phyloP scores from a whole-genome alignment of 2,797 vertebrate genomes.

The Spondyliosoma cantharus region DNA sequence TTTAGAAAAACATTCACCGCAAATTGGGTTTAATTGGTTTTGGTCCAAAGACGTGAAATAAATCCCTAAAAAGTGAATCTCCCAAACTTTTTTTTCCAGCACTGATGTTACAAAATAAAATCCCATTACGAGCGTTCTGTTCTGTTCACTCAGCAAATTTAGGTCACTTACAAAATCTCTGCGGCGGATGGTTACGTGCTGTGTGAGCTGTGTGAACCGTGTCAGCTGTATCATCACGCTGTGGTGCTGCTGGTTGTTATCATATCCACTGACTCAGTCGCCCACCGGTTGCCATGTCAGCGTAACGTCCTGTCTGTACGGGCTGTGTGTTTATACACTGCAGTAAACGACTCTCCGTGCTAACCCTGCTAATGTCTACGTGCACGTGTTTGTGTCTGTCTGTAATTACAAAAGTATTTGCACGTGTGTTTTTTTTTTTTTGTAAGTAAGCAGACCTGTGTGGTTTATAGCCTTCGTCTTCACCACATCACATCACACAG shows the following conservation, averaged over 20 bases:
- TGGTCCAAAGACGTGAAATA: background rate
- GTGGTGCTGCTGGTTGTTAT: constrained; percentile 37
- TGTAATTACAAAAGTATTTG: constrained; percentile 50
- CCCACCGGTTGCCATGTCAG: constrained; percentile 46
- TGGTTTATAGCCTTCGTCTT: constrained; percentile 24
- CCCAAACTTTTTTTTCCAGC: background rate
- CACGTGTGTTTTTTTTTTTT: constrained; percentile 38
- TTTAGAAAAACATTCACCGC: background rate
- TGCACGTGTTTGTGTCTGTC: constrained; percentile 13
- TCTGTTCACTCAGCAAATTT: constrained; percentile 8
- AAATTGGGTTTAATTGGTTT: no score
- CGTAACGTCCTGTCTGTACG: constrained; percentile 3
- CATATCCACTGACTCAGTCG: constrained; percentile 43
- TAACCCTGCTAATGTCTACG: background rate
- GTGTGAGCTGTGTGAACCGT: constrained; percentile 37
- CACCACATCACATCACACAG: constrained; percentile 62
- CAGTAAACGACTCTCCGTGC: constrained; percentile 2
- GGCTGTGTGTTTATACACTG: constrained; percentile 17
- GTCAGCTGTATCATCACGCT: constrained; percentile 47
- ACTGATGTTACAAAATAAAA: background rate
- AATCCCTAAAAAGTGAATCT: no score
- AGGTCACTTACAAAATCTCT: constrained; percentile 20
- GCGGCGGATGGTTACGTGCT: background rate
- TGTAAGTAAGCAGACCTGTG: constrained; percentile 25
- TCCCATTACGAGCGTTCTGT: background rate